Percentiles rank a stretch among this genome's conserved stretches.
These are phyloP conservation scores for Ginglymostoma cirratum DNA, from an alignment of 2,113 vertebrate genomes.

Conservation along the genomic window DNA sequence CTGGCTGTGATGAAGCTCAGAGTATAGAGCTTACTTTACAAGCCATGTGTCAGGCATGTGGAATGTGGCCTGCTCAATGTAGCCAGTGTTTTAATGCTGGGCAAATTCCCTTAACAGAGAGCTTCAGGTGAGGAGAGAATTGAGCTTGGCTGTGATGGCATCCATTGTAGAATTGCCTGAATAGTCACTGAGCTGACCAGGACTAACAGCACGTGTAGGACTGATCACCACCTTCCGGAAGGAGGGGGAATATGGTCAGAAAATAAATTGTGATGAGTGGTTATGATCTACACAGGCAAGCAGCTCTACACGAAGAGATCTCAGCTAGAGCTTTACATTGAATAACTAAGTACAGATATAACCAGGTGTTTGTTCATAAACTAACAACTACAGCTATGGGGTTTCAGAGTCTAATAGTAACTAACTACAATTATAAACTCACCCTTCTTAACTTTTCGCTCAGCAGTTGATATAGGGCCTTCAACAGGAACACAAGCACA, in stretches of 20 bases:
- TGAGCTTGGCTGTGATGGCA: neutral
- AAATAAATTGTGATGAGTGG: neutral
- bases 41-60: too few species aligned
- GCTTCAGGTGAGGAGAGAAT: neutral
- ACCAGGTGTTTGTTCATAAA: neutral
- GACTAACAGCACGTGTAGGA: neutral
- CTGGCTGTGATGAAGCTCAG: too few species aligned
- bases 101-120: too few species aligned
- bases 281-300: neutral
- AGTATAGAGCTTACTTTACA: too few species aligned
- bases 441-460: slow-evolving; percentile 6
- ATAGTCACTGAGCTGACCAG: too few species aligned
- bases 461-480: neutral
- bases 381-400: neutral
- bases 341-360: neutral
- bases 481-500: slow-evolving; percentile 22
- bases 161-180: neutral
- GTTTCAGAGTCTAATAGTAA: neutral
- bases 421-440: neutral
- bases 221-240: neutral
- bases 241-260: neutral
- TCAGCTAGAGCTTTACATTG: neutral
- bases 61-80: too few species aligned
- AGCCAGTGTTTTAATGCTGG: too few species aligned
- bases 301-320: neutral